Percentiles rank a stretch among this genome's conserved stretches.
Conservation (phyloP, 2,888 invertebrate species). For the Eilema caniola region DNA sequence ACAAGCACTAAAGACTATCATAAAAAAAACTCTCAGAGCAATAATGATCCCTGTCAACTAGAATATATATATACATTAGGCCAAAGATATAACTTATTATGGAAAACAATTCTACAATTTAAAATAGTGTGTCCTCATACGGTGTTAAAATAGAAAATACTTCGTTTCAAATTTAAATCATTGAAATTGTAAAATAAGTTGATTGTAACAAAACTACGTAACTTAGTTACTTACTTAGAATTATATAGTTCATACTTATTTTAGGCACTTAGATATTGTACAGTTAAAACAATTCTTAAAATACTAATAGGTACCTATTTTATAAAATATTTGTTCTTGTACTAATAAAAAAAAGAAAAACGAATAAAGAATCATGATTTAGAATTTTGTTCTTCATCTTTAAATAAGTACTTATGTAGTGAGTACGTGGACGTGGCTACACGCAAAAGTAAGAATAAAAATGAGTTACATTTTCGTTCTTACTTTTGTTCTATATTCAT, state of each 20-base stretch:
- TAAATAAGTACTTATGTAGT: no score
- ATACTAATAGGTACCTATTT: background rate
- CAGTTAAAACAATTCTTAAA: slow-evolving; percentile 39
- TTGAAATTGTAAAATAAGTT: slow-evolving; percentile 51
- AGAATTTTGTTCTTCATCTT: no score
- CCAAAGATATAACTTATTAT: background rate
- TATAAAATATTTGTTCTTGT: background rate
- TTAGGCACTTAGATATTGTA: slow-evolving; percentile 47
- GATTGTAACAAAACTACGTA: slow-evolving; percentile 55
- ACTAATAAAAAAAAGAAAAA: background rate
- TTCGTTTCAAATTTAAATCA: slow-evolving; percentile 41
- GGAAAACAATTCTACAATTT: background rate
- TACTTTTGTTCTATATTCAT: background rate
- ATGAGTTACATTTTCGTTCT: background rate
- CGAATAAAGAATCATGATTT: background rate
- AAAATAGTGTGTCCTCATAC: slow-evolving; percentile 35
- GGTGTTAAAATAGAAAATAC: slow-evolving; percentile 43
- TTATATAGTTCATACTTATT: slow-evolving; percentile 40
- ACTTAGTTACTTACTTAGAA: slow-evolving; percentile 50
- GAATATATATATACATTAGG: slow-evolving; percentile 5
- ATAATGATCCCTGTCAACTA: background rate
- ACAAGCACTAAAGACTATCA: no score
- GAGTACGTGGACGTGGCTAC: background rate
- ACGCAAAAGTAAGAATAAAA: background rate
- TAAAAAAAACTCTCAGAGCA: background rate